Evolutionary conservation across 2,797 vertebrate species (phyloP).

Genomic region (Lophotriccus pileatus): DNA sequence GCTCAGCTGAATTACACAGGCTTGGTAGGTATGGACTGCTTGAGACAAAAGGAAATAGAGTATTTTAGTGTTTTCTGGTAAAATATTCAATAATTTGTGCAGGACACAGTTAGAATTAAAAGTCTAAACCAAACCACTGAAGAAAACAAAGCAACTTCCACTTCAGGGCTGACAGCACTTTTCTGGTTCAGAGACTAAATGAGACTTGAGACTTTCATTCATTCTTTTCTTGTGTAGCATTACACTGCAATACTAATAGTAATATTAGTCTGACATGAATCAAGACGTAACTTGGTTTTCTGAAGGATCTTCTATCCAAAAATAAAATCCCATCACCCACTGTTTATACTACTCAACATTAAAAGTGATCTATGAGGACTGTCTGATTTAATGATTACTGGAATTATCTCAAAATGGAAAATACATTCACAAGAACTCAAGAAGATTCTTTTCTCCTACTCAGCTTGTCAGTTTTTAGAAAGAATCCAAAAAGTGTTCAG

Average conservation of each 20-base stretch:
- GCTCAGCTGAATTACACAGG: not conserved
- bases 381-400: not conserved
- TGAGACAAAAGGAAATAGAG: not conserved
- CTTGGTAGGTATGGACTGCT: not conserved
- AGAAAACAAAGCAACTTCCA: not conserved
- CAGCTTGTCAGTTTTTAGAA: not conserved
- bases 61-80: not conserved
- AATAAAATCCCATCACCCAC: not conserved
- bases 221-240: not conserved
- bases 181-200: not conserved
- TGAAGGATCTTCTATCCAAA: not conserved
- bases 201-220: not conserved
- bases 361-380: not conserved
- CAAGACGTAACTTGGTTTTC: not conserved
- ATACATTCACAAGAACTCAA: not conserved
- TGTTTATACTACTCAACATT: not conserved
- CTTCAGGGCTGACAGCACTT: not conserved
- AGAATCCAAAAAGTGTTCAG: not conserved
- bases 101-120: not conserved
- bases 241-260: not conserved
- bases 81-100: not conserved
- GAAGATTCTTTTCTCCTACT: not conserved
- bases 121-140: not conserved
- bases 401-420: not conserved
- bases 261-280: not conserved